Evolutionary conservation across 2,888 invertebrate species (phyloP).

Genomic region (Rotaria sp.): DNA sequence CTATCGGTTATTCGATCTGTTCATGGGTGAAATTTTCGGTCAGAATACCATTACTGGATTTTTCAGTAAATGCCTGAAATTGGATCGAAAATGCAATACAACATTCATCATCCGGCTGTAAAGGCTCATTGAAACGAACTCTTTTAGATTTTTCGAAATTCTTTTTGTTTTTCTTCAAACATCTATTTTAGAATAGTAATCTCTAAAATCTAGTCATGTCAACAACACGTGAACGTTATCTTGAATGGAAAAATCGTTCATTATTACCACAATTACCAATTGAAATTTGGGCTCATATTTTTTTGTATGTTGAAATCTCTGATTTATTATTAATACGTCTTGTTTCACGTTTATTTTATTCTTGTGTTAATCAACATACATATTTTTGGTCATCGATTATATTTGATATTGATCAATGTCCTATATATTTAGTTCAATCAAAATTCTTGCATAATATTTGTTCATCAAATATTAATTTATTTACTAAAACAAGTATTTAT

Average conservation of each 20-base stretch:
- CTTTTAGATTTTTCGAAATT: too few species aligned
- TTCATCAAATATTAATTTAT: constrained; percentile 4
- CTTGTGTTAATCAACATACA: background rate
- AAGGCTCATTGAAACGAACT: too few species aligned
- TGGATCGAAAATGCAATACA: too few species aligned
- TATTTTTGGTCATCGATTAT: background rate
- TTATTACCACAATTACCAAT: background rate
- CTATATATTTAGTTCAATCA: background rate
- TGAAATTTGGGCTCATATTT: background rate
- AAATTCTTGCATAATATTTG: background rate
- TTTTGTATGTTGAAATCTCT: background rate
- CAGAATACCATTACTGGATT: too few species aligned
- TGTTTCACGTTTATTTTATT: constrained; percentile 17
- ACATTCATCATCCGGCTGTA: too few species aligned
- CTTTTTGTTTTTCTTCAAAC: too few species aligned
- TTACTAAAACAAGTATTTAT: background rate
- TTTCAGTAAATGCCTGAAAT: too few species aligned
- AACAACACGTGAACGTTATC: constrained; percentile 4
- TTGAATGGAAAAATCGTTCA: background rate
- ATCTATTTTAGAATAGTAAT: background rate
- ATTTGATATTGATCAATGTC: constrained; percentile 25
- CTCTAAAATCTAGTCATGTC: background rate
- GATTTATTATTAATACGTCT: background rate
- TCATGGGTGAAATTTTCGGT: too few species aligned
- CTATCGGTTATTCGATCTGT: too few species aligned